Evolutionary conservation across 2,113 vertebrate species (phyloP).

Genomic region (Vanacampus margaritifer): DNA sequence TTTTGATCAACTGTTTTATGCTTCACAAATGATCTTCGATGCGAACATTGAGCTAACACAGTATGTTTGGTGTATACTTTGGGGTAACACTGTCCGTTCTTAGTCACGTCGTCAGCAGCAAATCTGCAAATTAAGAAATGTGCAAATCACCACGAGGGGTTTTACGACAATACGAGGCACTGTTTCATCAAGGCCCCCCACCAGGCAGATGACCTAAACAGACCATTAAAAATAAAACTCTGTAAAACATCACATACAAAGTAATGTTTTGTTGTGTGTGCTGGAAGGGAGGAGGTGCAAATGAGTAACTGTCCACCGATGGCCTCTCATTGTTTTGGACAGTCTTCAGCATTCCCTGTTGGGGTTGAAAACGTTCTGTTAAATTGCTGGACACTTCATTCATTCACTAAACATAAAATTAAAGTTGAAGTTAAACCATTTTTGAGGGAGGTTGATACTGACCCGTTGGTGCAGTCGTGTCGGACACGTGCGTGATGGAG

Average conservation of each 20-base stretch:
- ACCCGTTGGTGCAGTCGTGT: constrained; percentile 78
- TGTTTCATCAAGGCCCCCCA: constrained; percentile 60
- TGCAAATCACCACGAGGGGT: constrained; percentile 49
- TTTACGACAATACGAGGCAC: constrained; percentile 69
- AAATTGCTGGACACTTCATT: not conserved
- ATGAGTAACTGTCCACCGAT: not conserved
- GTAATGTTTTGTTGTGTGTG: constrained; percentile 42
- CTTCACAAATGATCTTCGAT: not conserved
- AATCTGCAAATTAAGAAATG: constrained; percentile 24
- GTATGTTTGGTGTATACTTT: not conserved
- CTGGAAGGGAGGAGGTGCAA: constrained; percentile 8
- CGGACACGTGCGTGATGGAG: constrained; percentile 92
- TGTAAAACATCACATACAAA: constrained; percentile 58
- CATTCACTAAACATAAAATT: not conserved
- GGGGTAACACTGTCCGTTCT: not conserved
- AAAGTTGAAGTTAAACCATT: too few relatives aligned
- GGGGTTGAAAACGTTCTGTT: constrained; percentile 6
- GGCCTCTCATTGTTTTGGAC: constrained; percentile 64
- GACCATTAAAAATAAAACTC: constrained; percentile 62
- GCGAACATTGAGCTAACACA: not conserved
- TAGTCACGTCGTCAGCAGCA: constrained; percentile 21
- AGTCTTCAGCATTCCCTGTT: constrained; percentile 73
- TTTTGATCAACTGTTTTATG: not conserved
- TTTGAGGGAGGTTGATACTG: constrained; percentile 14
- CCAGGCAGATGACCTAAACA: constrained; percentile 45